Percentiles rank a stretch among this genome's conserved stretches.
Evolutionary conservation across 2,888 invertebrate species (phyloP).

Genomic region (Caenorhabditis sp.): DNA sequence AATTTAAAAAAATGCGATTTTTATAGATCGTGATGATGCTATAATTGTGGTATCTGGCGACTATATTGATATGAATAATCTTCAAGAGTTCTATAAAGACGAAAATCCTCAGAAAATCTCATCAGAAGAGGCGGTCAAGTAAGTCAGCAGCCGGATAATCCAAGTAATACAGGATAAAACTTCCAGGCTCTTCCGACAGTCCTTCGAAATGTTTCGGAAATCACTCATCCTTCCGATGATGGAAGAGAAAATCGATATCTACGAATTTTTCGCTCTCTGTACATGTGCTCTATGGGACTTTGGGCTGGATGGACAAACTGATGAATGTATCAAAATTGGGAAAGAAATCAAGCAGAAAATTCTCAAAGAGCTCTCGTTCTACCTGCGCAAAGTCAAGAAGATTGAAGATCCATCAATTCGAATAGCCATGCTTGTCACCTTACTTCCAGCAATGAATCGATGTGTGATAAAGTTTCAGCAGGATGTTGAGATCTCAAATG

Average conservation of each 20-base stretch:
- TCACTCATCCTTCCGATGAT: conserved; percentile 17
- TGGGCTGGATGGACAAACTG: conserved; percentile 24
- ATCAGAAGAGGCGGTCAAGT: conserved; percentile 19
- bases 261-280: conserved; percentile 29
- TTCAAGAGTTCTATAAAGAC: conserved; percentile 14
- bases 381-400: conserved; percentile 11
- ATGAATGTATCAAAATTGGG: conserved; percentile 20
- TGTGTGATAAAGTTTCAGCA: too few relatives aligned
- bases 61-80: conserved; percentile 29
- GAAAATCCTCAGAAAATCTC: conserved; percentile 2
- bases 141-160: too few relatives aligned
- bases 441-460: too few relatives aligned
- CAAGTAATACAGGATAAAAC: not conserved
- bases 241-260: conserved; percentile 22
- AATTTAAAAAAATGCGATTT: too few relatives aligned
- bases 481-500: too few relatives aligned
- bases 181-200: conserved; percentile 26
- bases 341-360: conserved; percentile 16
- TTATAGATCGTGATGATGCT: conserved; percentile 9
- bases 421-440: too few relatives aligned
- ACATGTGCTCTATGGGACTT: conserved; percentile 36
- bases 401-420: conserved; percentile 13
- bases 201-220: conserved; percentile 23
- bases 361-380: conserved; percentile 23
- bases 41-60: conserved; percentile 29